Base-by-base conservation (phyloP, 2,797 vertebrate species). In the Acrossocheilus wenchowensis region DNA sequence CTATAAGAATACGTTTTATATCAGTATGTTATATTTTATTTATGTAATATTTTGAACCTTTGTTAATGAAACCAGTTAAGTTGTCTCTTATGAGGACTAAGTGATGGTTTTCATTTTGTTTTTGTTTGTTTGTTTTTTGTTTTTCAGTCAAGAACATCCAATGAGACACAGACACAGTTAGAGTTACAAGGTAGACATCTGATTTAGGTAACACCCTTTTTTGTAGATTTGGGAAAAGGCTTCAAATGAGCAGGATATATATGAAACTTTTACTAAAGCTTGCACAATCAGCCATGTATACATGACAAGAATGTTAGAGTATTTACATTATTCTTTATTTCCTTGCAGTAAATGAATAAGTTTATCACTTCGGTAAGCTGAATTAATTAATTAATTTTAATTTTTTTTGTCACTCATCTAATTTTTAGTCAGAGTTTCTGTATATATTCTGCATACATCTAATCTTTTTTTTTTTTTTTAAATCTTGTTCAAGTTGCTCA, bases 161-260 rank as follows among this genome's bases (percentile, higher is more conserved):
- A 1, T 52, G 10, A 21, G n/a, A 2, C 26, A 26, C 26, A 1
- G 14, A 21, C 5, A 6, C 36, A 12, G 9, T 52, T 11, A 11
- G 0, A 26, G 21, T 19, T 17, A 15, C 6, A 2, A 12, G 0
- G 0, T 1, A 6, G 2, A 8, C 2, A 11, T 45, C 11, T 17
- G 43, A 50, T 10, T 50, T 2, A 54, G 80, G 14, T 54, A 68
- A 50, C 62, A 81, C 9, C 10, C 17, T 3, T 9, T 69, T 19
- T 52, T 52, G 23, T 81, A 72, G 81, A 12, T 52, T 81, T 69
- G 36, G 4, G 0, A 48, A 81, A 21, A 81, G 11, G 43, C 26
- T 68, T 50, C 4, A 30, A 34, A 36, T 68, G 19, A 68, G 19
- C 45, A 19, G 36, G 7, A 9, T 62, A 9, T 15, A 17, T 68